Base-by-base conservation (phyloP, 2,797 vertebrate genomes). In the Lithobates pipiens region DNA sequence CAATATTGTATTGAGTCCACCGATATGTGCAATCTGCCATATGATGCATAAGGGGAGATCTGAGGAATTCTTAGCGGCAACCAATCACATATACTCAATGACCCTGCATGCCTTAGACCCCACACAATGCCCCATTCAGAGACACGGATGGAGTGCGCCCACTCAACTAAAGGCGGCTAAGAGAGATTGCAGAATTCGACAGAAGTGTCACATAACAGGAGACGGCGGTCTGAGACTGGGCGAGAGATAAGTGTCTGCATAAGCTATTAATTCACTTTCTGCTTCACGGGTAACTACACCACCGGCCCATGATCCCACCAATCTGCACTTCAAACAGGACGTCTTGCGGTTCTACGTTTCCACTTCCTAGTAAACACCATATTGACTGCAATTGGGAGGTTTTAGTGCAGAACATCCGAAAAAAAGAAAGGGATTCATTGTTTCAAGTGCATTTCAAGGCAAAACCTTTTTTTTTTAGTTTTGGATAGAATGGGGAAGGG, bases 231-330 rank as follows among this genome's bases (percentile, higher is more conserved):
- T 34, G 44, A 63, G 73, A 36, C n/a, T 34, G 23, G 50, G 44
- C 16, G 21, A 61, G 7, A 46, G 72, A 63, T 23, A 75, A 76
- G 46, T 82, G 39, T 25, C 72, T 67, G 34, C 16, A 29, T 39
- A 83, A 83, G 15, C 13, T 39, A 69, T 54, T 76, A 18, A 29
- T 74, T 63, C n/a, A 36, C 70, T 79, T 71, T 80, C 21, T 71
- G 27, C 44, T 36, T 57, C 9, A 71, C 8, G 78, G 68, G 2
- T 71, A 32, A 61, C 32, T 5, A 10, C n/a, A 80, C 69, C 6
- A 54, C 29, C 44, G 70, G 18, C 5, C 15, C 42, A 23, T 32
- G 65, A 67, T 15, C 18, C 54, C 21, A 23, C 54, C 8, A 9
- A 61, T 61, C 54, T 61, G 18, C 32, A 39, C 18, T 71, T 39